Percentiles rank a stretch among this genome's conserved stretches.
phyloP scores from a whole-genome alignment of 1,140 invertebrate species.

The Tenebrio molitor region DNA sequence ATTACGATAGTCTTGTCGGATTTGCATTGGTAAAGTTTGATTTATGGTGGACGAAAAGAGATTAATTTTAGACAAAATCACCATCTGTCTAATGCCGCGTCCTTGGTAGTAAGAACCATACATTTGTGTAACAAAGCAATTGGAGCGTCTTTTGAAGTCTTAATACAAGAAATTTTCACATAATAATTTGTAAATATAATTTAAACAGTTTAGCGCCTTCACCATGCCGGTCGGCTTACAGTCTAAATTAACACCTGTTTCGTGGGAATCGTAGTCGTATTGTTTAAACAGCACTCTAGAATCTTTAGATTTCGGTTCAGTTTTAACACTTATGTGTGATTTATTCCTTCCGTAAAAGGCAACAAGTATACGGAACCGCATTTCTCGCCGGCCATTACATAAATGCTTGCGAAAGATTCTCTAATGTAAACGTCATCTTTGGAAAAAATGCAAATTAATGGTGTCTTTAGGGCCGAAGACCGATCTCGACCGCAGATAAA shows the following conservation, averaged over 20 bases:
- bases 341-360: conserved; percentile 46
- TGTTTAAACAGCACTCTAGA: conserved; percentile 51
- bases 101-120: not conserved
- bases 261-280: conserved; percentile 45
- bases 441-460: conserved; percentile 52
- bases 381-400: conserved; percentile 38
- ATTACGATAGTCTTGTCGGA: conserved; percentile 19
- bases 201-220: conserved; percentile 43
- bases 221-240: conserved; percentile 45
- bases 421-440: conserved; percentile 52
- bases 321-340: conserved; percentile 53
- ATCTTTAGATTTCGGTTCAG: conserved; percentile 52
- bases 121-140: conserved; percentile 31
- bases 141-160: conserved; percentile 38
- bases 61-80: not conserved
- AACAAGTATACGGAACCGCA: conserved; percentile 38
- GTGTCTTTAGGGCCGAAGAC: conserved; percentile 47
- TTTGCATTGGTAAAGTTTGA: conserved; percentile 36
- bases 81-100: conserved; percentile 14
- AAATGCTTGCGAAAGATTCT: conserved; percentile 45
- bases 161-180: conserved; percentile 41
- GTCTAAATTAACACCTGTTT: conserved; percentile 54
- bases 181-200: conserved; percentile 46
- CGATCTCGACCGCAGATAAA: conserved; percentile 36
- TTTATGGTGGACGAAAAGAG: conserved; percentile 24